Conservation (phyloP, 2,888 invertebrate species). For the Pimpla rufipes region DNA sequence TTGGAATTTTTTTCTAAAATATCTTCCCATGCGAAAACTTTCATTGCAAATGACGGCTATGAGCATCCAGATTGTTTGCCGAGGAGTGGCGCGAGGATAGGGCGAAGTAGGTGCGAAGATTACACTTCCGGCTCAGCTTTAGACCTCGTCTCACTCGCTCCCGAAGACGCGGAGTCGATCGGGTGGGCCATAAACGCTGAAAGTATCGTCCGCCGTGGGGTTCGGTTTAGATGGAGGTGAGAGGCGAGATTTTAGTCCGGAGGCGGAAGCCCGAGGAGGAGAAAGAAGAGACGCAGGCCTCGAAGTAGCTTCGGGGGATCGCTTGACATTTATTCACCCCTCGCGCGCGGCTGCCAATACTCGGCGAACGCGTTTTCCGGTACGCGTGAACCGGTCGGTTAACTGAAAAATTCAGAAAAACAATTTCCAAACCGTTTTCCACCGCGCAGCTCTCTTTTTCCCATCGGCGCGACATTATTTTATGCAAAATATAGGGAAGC, state of each 20-base stretch:
- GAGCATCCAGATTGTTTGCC: not conserved
- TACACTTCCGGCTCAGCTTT: constrained; percentile 4
- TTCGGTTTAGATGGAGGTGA: not conserved
- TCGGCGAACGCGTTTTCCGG: not conserved
- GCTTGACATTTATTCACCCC: not conserved
- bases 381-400: not conserved
- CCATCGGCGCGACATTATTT: not conserved
- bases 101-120: not conserved
- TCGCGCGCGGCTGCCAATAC: not conserved
- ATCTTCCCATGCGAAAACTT: too few relatives aligned
- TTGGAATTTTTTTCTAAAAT: too few relatives aligned
- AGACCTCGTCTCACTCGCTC: constrained; percentile 19
- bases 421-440: not conserved
- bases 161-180: constrained; percentile 24
- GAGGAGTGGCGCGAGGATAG: not conserved
- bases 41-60: too few relatives aligned
- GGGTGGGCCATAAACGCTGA: constrained; percentile 11
- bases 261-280: not conserved
- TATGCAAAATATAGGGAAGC: not conserved
- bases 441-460: not conserved
- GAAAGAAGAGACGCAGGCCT: not conserved
- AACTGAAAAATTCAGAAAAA: constrained; percentile 3
- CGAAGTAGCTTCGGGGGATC: not conserved
- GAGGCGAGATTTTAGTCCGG: not conserved
- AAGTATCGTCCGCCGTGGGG: not conserved